Conservation (phyloP, 2,113 vertebrate genomes). For the Gnathonemus longibarbis region DNA sequence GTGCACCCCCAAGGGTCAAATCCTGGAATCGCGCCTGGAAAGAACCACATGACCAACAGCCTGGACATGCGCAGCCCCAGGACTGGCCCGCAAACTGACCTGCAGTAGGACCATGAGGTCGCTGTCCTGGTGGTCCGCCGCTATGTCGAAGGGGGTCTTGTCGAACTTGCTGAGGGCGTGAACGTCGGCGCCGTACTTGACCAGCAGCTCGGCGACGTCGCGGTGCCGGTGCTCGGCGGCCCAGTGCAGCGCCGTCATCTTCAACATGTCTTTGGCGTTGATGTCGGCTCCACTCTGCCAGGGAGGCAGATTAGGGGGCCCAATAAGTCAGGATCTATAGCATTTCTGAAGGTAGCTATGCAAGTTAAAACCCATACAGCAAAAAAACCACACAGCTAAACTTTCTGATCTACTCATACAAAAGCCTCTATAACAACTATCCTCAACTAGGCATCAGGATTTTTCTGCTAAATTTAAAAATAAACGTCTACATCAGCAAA, state of each 20-base stretch:
- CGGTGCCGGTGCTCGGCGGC: constrained; percentile 78
- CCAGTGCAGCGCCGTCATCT: constrained; percentile 94
- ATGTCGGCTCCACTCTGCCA: constrained; percentile 82
- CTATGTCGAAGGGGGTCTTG: constrained; percentile 84
- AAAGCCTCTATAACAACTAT: not conserved
- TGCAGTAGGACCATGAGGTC: constrained; percentile 78
- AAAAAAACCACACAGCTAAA: not conserved
- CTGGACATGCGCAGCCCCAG: not conserved
- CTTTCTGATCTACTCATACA: not conserved
- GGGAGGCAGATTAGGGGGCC: not conserved
- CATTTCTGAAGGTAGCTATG: not conserved
- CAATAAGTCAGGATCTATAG: not conserved
- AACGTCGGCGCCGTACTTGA: constrained; percentile 77
- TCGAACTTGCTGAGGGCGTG: constrained; percentile 83
- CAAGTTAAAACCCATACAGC: not conserved
- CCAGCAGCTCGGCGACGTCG: constrained; percentile 68
- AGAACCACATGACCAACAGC: not conserved
- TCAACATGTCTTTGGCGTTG: constrained; percentile 91
- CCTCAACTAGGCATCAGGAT: not conserved
- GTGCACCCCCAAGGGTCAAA: not conserved
- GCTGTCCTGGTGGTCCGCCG: constrained; percentile 74
- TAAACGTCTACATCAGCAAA: not conserved
- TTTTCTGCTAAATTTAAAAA: not conserved
- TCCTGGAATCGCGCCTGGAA: not conserved
- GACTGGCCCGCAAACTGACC: constrained; percentile 48